Percentiles rank a stretch among this genome's conserved stretches.
Evolutionary conservation across 2,888 invertebrate species (phyloP).

Genomic region (Philereme transversata): DNA sequence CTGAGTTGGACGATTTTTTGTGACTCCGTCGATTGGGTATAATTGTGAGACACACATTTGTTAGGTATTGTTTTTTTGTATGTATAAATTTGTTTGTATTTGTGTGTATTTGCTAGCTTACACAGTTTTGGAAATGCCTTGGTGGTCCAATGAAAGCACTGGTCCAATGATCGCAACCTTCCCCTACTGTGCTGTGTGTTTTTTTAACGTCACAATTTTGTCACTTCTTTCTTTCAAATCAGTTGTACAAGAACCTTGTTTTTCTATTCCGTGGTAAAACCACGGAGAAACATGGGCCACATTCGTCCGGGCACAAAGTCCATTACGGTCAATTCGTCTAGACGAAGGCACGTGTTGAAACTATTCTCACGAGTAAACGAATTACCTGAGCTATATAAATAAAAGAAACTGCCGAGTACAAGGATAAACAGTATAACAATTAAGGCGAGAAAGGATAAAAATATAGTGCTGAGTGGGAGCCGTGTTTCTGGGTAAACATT

Average conservation of each 20-base stretch:
- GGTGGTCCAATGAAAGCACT: too few species aligned
- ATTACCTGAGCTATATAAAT: slow-evolving; percentile 74
- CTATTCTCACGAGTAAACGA: slow-evolving; percentile 79
- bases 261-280: slow-evolving; percentile 22
- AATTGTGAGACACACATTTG: too few species aligned
- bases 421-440: slow-evolving; percentile 69
- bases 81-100: too few species aligned
- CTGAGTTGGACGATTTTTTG: too few species aligned
- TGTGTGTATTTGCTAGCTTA: too few species aligned
- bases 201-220: too few species aligned
- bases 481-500: slow-evolving; percentile 19
- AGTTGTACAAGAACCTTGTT: neutral
- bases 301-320: slow-evolving; percentile 68
- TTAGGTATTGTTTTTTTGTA: too few species aligned
- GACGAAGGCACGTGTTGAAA: slow-evolving; percentile 76
- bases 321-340: slow-evolving; percentile 77
- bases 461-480: slow-evolving; percentile 35
- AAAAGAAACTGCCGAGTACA: slow-evolving; percentile 60
- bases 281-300: slow-evolving; percentile 50
- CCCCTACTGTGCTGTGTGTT: too few species aligned
- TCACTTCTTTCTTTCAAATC: too few species aligned
- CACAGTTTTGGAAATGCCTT: too few species aligned
- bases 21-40: too few species aligned
- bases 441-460: slow-evolving; percentile 54
- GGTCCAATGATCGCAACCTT: too few species aligned